Conservation (phyloP, 2,888 invertebrate genomes). For the Alviniconcha strummeri region DNA sequence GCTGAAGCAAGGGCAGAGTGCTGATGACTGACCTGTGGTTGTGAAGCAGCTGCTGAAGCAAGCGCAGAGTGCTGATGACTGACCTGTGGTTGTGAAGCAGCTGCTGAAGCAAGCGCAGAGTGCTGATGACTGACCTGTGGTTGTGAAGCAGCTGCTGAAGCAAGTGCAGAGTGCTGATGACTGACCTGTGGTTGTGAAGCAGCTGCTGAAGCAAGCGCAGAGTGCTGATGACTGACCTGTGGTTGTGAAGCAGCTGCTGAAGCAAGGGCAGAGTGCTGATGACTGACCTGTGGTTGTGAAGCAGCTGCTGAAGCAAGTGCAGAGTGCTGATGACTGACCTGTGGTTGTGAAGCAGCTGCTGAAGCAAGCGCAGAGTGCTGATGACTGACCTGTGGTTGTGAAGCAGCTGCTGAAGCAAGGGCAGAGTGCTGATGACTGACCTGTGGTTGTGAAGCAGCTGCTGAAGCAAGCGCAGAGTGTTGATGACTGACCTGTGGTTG, state of each 20-base stretch:
- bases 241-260: constrained; percentile 35
- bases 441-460: constrained; percentile 33
- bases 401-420: constrained; percentile 34
- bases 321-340: too few species aligned
- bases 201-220: constrained; percentile 32
- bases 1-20: constrained; percentile 22
- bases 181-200: constrained; percentile 21
- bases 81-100: constrained; percentile 29
- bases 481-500: neutral
- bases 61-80: neutral
- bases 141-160: constrained; percentile 34
- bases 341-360: constrained; percentile 34
- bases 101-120: constrained; percentile 27
- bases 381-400: constrained; percentile 8
- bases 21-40: neutral
- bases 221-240: too few species aligned
- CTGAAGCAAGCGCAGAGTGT: constrained; percentile 17
- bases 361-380: constrained; percentile 5
- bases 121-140: neutral
- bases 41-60: constrained; percentile 34
- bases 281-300: constrained; percentile 19
- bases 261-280: constrained; percentile 2
- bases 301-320: constrained; percentile 32
- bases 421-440: neutral
- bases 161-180: neutral